Base-by-base conservation (phyloP, 2,888 invertebrate genomes). In the Drosophila peninsularis region DNA sequence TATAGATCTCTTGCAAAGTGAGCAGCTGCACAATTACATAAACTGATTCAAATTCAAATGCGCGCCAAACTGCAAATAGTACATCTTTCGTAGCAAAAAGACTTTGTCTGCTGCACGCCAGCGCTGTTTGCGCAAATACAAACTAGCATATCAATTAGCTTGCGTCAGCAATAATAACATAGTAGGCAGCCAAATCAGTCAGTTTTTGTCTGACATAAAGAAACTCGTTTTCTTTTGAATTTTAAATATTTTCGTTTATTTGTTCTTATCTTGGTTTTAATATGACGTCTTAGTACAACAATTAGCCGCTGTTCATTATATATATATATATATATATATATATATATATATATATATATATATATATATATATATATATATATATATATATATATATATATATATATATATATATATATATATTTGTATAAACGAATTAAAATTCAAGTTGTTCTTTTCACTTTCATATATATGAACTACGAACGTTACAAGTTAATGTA, bases 201-300 rank as follows among this genome's bases (percentile, higher is more conserved):
- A 67, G 68, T 58, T 49, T 52, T 44, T 52, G 61, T n/a, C 24
- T 21, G 56, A 1, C 0, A 32, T 17, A 41, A 5, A 19, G 6
- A 34, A 17, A n/a, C 2, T 1, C 13, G 17, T 21, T 50, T 30
- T 24, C 11, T 10, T 58, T 80, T 56, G 71, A 82, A 82, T 86
- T 82, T 88, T 55, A 88, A 88, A 70, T 82, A 86, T 83, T 70
- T 75, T 74, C 65, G 74, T 88, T 82, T 82, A 88, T 82, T 82
- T 74, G 78, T 76, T 83, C 66, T 78, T 64, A 64, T 69, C 42
- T 79, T 56, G 56, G 67, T 79, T 79, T 79, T 82, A 85, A 82
- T 88, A 83, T 82, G 82, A 86, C 71, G 65, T 68, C 75, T 82
- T 82, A 75, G 79, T 82, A 82, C 89, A 82, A 86, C 88, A 82